Conservation (phyloP, 2,888 invertebrate genomes). For the Lingula anatina region DNA sequence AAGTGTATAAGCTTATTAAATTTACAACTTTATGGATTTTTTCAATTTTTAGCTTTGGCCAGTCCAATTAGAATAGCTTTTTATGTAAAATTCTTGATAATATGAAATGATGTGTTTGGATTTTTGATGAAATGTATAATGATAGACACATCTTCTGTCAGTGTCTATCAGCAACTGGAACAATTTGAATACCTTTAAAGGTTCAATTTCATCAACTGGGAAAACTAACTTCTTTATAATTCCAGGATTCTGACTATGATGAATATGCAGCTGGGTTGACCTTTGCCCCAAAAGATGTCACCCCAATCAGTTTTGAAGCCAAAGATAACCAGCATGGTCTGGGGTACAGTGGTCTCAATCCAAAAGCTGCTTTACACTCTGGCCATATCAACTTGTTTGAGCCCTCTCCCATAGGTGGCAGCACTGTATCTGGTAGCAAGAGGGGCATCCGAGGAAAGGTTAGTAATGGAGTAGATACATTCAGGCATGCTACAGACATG, state of each 20-base stretch:
- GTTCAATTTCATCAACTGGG: too few relatives aligned
- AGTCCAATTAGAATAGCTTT: too few relatives aligned
- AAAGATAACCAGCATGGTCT: slow-evolving; percentile 67
- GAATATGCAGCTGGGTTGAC: slow-evolving; percentile 26
- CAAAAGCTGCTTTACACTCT: slow-evolving; percentile 27
- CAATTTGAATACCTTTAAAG: too few relatives aligned
- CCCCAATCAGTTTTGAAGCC: slow-evolving; percentile 61
- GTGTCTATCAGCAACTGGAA: too few relatives aligned
- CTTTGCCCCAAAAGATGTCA: slow-evolving; percentile 57
- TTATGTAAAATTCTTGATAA: too few relatives aligned
- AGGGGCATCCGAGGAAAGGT: slow-evolving; percentile 46
- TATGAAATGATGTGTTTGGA: too few relatives aligned
- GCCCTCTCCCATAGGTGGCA: slow-evolving; percentile 14
- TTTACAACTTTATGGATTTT: too few relatives aligned
- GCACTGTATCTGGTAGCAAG: slow-evolving; percentile 9
- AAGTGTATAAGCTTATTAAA: too few relatives aligned
- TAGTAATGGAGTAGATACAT: slow-evolving; percentile 3
- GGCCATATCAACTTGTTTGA: slow-evolving; percentile 33
- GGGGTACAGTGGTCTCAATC: slow-evolving; percentile 53
- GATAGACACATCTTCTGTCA: too few relatives aligned
- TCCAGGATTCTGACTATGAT: slow-evolving; percentile 24
- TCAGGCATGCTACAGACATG: background rate
- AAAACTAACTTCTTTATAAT: too few relatives aligned
- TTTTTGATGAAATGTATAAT: too few relatives aligned
- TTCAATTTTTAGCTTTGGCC: too few relatives aligned